Evolutionary conservation across 2,797 vertebrate genomes (phyloP).

Genomic region (Thamnophis elegans): DNA sequence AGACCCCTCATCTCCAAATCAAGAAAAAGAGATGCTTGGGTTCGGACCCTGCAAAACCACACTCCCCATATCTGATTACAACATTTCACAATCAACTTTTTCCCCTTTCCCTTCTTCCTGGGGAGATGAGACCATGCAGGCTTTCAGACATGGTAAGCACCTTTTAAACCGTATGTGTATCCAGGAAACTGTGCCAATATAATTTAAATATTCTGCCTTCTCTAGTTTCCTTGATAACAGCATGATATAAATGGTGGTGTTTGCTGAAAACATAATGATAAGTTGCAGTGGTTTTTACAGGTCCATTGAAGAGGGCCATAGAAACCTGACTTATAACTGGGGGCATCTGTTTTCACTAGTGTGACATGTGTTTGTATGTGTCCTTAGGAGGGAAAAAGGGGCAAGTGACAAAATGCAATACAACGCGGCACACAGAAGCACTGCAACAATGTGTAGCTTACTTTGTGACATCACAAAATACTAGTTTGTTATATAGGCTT

Average conservation of each 20-base stretch:
- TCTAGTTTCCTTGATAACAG: neutral
- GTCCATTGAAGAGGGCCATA: neutral
- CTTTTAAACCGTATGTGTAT: fast-evolving
- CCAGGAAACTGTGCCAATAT: neutral
- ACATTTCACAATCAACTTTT: conserved; percentile 60
- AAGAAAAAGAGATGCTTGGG: conserved; percentile 59
- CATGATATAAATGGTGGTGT: neutral
- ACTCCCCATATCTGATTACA: conserved; percentile 48
- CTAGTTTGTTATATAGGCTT: neutral
- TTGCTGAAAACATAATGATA: neutral
- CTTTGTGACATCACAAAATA: neutral
- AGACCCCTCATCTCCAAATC: conserved; percentile 66
- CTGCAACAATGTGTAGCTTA: neutral
- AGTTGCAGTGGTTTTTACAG: neutral
- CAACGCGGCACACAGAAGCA: neutral
- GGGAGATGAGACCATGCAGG: conserved; percentile 65
- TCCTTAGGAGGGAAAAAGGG: neutral
- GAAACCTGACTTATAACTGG: neutral
- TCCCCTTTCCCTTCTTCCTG: conserved; percentile 62
- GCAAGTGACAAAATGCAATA: neutral
- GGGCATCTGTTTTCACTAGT: neutral
- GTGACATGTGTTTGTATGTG: neutral
- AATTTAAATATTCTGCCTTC: neutral
- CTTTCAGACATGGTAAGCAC: conserved; percentile 71
- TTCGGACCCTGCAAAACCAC: conserved; percentile 52